Evolutionary conservation across 2,113 vertebrate genomes (phyloP), one percentile per base, ranked within the genome.

Genomic region (Columba livia): DNA sequence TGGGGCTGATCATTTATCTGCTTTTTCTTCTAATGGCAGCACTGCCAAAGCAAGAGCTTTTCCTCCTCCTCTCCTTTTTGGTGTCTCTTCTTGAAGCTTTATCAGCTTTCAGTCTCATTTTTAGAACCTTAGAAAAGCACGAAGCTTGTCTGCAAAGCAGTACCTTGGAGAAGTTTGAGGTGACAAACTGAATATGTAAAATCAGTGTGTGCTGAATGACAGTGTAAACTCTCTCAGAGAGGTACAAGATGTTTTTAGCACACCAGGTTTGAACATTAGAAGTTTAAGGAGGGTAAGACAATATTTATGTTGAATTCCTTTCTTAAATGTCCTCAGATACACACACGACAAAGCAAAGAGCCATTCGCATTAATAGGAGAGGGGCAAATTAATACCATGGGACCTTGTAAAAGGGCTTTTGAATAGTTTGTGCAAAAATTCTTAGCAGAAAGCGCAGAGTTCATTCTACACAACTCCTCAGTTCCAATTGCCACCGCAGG

Each of bases 21-120:
- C 62, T 89, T 50, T 38, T 73, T 73, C 71, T 82, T 65, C 25
- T 15, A 79, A 79, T 10, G 29, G 79, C 85, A 95, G 61, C 21
- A 11, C 47, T 86, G 79, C 31, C 53, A 89, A 87, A 87, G 38
- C 21, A 72, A 75, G 66, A 81, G 44, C 18, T 78, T 74, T 25
- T 40, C 61, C 88, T 94, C 74, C 86, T 80, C 70, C 88, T 80
- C 34, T 78, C 70, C 42, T 72, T 89, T 88, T 77, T 61, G 51
- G 36, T 17, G 17, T 67, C 66, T 88, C 73, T 83, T 94, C 57
- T 14, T 60, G 42, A 80, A 75, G 74, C 36, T 71, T 91, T 50
- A 62, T 54, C 89, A 91, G 82, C 57, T 64, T 88, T 88, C 75
- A 74, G 47, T 42, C 82, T 86, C 57, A 10, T 74, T 93, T 47